Evolutionary conservation across 1,140 invertebrate species (phyloP), one percentile per base, ranked within the genome.

Genomic region (Zaprionus kolodkinae): DNA sequence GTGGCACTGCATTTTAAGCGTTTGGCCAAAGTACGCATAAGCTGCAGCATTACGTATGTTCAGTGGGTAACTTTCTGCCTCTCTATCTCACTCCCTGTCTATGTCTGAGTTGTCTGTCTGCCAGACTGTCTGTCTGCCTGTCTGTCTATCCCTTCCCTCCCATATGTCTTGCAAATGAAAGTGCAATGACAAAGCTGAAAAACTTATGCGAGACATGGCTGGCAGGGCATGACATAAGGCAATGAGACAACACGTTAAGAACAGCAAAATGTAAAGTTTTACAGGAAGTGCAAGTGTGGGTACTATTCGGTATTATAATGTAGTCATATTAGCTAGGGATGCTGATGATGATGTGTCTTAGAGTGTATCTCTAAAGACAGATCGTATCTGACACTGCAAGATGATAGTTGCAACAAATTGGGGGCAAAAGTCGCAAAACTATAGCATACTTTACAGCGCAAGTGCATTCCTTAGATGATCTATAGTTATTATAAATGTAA

Each of bases 161-260:
- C 63, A 36, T 55, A 38, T 43, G 45, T 36, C 78, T 55, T 85
- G 68, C 80, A 87, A 87, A 87, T 87, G 80, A 87, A 88, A 87
- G 84, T 87, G 84, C 84, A 87, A 75, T 88, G 84, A 87, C 84
- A 88, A 88, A 87, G 84, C 84, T 78, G 67, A 73, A 87, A 86
- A 88, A 84, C 77, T 67, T 71, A 70, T 66, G 54, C 40, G 33
- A 63, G 72, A 67, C 74, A 66, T 73, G 73, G 74, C 70, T 72
- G 54, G 52, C 52, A 35, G 15, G 40, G 13, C 38, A n/a, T 40
- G 13, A n/a, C 40, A 71, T 50, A 27, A 33, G 62, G 60, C 55
- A 76, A 61, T 78, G 71, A 86, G 83, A 72, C 83, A 82, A 87
- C 79, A 79, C 76, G 60, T 76, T 77, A 79, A 69, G n/a, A 27